phyloP scores from a whole-genome alignment of 2,888 invertebrate genomes.

The Flabesymbios commensalis region DNA sequence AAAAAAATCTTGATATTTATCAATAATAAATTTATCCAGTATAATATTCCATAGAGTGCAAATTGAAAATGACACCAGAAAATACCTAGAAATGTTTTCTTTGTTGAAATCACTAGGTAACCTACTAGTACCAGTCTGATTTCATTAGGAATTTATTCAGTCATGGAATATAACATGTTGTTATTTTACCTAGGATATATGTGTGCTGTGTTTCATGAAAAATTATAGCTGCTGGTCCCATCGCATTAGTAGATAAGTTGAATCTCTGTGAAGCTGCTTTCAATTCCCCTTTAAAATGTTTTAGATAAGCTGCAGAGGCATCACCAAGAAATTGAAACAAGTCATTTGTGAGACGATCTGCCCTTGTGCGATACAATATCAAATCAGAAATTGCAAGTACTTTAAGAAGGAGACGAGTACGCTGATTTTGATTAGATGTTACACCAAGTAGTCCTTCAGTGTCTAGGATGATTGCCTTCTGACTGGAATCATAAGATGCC shows the following conservation, averaged over 20 bases:
- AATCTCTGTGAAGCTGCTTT: constrained; percentile 56
- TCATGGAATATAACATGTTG: background rate
- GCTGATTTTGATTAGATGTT: constrained; percentile 68
- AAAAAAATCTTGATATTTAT: no score
- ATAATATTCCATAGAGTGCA: no score
- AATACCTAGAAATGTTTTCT: no score
- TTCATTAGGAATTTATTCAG: background rate
- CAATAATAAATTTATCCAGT: no score
- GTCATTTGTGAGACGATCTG: constrained; percentile 76
- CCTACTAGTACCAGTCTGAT: background rate
- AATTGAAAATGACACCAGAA: no score
- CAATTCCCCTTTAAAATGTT: constrained; percentile 70
- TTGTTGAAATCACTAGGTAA: background rate
- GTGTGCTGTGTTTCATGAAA: constrained; percentile 81
- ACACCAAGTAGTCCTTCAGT: constrained; percentile 77
- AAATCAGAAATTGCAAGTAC: constrained; percentile 82
- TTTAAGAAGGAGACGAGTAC: constrained; percentile 73
- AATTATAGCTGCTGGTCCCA: constrained; percentile 77
- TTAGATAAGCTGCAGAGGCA: constrained; percentile 75
- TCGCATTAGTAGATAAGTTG: constrained; percentile 64
- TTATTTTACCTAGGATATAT: constrained; percentile 64
- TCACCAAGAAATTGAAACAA: constrained; percentile 76
- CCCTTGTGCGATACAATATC: constrained; percentile 76
- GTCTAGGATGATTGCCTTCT: constrained; percentile 74
- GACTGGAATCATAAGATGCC: constrained; percentile 73